phyloP scores from a whole-genome alignment of 1,140 invertebrate genomes.

The Eulimnadia texana region DNA sequence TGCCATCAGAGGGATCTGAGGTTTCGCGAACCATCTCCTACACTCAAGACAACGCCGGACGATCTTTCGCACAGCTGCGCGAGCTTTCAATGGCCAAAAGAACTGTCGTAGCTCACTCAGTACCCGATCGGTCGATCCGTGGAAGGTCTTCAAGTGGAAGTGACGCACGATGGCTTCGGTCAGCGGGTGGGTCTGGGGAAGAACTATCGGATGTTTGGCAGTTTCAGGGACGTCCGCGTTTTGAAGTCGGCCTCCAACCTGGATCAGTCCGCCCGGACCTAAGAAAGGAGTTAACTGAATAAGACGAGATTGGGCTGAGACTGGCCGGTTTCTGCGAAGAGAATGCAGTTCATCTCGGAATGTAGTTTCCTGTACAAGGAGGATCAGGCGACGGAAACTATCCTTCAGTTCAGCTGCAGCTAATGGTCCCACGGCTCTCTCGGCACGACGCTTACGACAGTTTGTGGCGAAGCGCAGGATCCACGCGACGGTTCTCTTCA shows the following conservation, averaged over 20 bases:
- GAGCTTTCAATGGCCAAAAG: constrained; percentile 6
- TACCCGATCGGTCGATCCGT: constrained; percentile 4
- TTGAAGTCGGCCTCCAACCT: constrained; percentile 29
- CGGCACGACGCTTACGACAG: not conserved
- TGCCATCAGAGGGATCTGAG: too few species aligned
- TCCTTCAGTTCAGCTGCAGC: not conserved
- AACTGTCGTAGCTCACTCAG: not conserved
- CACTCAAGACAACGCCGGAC: too few species aligned
- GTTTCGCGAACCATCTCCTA: too few species aligned
- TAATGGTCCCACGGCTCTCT: not conserved
- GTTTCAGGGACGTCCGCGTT: constrained; percentile 23
- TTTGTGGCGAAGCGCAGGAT: constrained; percentile 4
- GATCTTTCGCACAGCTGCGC: not conserved
- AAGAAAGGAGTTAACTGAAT: constrained; percentile 25
- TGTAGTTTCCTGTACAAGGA: not conserved
- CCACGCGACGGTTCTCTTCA: constrained; percentile 6
- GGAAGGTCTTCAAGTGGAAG: not conserved
- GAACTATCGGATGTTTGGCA: constrained; percentile 29
- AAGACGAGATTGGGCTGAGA: not conserved
- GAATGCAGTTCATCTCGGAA: not conserved
- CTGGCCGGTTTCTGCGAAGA: not conserved
- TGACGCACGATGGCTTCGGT: not conserved
- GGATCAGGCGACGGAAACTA: too few species aligned
- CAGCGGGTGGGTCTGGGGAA: constrained; percentile 23
- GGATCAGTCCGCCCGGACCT: constrained; percentile 25